Conservation (phyloP, 2,888 invertebrate genomes). For the Oconnorella tubifera region DNA sequence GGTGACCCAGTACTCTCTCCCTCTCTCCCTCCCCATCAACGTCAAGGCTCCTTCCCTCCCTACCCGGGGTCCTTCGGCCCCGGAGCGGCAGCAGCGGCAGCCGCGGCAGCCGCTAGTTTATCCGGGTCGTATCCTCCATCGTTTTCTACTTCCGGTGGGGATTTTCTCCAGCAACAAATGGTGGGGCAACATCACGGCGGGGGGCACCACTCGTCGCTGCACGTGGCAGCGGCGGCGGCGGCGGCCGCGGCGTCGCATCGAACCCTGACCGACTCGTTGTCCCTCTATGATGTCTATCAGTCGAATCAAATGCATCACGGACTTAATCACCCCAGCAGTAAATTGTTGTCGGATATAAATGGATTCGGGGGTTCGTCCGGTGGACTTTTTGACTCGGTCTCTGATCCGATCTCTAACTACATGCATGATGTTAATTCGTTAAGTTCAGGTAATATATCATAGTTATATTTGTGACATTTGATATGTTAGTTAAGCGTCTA, state of each 20-base stretch:
- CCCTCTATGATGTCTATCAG: neutral
- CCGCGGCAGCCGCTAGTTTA: neutral
- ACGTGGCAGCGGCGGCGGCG: slow-evolving; percentile 3
- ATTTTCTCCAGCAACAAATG: slow-evolving; percentile 4
- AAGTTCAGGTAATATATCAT: neutral
- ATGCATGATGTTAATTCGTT: neutral
- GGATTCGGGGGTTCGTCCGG: neutral
- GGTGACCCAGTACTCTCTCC: neutral
- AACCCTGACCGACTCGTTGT: neutral
- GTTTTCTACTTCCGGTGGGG: neutral
- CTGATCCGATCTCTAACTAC: neutral
- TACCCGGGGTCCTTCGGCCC: neutral
- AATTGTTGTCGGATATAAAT: neutral
- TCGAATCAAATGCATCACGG: slow-evolving; percentile 1
- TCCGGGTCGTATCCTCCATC: neutral
- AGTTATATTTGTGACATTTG: too few species aligned
- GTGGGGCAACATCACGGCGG: neutral
- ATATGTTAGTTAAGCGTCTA: too few species aligned
- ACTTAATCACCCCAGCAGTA: neutral
- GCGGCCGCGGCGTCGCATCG: slow-evolving; percentile 5
- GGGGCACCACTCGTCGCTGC: neutral
- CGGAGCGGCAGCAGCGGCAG: slow-evolving; percentile 1
- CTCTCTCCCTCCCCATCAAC: neutral
- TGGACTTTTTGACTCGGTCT: neutral
- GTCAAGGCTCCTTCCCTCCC: neutral